These are phyloP conservation scores for Copidosoma aretas DNA, from an alignment of 2,888 invertebrate species.

Conservation along the genomic window DNA sequence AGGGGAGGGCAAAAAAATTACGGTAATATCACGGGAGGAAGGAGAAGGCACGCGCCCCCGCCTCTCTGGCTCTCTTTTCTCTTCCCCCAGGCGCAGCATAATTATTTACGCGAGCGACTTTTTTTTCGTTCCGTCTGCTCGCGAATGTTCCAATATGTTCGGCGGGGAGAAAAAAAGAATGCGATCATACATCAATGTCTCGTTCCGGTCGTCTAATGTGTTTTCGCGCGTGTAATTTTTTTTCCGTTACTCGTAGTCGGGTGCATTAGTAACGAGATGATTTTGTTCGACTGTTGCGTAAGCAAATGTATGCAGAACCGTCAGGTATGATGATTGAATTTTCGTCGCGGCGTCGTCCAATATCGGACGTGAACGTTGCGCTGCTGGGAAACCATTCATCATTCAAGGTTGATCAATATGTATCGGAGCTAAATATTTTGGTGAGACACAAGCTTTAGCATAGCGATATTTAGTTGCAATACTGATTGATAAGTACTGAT, in stretches of 20 bases:
- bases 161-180: constrained; percentile 10
- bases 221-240: constrained; percentile 15
- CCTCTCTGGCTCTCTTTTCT: background rate
- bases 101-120: constrained; percentile 37
- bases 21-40: constrained; percentile 44
- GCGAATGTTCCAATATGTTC: constrained; percentile 36
- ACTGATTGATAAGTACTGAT: too few relatives aligned
- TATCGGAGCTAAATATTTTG: too few relatives aligned
- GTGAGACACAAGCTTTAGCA: too few relatives aligned
- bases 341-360: background rate
- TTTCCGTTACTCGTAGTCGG: constrained; percentile 9
- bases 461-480: too few relatives aligned
- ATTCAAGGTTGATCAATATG: constrained; percentile 1
- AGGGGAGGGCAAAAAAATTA: constrained; percentile 40
- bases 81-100: constrained; percentile 17
- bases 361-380: background rate
- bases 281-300: constrained; percentile 21
- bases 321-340: constrained; percentile 26
- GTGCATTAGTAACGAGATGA: constrained; percentile 29
- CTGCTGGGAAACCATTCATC: constrained; percentile 24
- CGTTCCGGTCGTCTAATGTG: constrained; percentile 16
- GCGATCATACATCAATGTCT: constrained; percentile 41
- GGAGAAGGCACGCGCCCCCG: background rate
- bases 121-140: constrained; percentile 21
- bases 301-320: constrained; percentile 8